Conservation (phyloP, 2,113 vertebrate genomes). For the Rafetus swinhoei region DNA sequence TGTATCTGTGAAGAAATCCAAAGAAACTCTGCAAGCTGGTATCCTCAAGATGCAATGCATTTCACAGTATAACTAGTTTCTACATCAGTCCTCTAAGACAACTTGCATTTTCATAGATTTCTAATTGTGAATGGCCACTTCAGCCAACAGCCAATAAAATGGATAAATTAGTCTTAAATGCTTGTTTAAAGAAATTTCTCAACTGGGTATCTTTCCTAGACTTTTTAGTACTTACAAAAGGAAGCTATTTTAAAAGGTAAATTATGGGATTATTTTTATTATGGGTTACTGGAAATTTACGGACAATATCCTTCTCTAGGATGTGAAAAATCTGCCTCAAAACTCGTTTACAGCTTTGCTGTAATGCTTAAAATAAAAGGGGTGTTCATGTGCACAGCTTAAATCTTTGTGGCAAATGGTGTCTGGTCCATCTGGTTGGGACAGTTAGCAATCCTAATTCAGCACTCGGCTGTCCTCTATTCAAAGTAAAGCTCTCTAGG, state of each 20-base stretch:
- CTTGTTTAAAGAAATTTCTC: not conserved
- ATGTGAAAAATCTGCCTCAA: not conserved
- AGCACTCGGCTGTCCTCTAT: not conserved
- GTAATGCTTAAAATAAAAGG: not conserved
- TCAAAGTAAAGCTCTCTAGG: not conserved
- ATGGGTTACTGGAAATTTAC: not conserved
- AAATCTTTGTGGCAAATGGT: not conserved
- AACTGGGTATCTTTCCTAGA: not conserved
- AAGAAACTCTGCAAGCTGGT: constrained; percentile 26
- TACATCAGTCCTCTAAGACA: not conserved
- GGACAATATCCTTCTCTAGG: not conserved
- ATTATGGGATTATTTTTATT: not conserved
- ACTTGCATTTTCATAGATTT: not conserved
- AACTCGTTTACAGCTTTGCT: not conserved
- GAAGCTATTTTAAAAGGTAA: not conserved
- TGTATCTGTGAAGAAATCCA: constrained; percentile 22
- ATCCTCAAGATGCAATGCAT: not conserved
- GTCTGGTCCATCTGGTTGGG: no score
- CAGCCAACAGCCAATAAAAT: not conserved
- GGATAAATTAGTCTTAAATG: not conserved
- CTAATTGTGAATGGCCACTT: not conserved
- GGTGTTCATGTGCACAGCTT: not conserved
- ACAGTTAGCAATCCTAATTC: not conserved
- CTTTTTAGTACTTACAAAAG: not conserved
- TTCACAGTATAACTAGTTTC: not conserved